Percentiles rank a stretch among this genome's conserved stretches.
Evolutionary conservation across 2,113 vertebrate species (phyloP).

Genomic region (Tragelaphus strepsiceros): DNA sequence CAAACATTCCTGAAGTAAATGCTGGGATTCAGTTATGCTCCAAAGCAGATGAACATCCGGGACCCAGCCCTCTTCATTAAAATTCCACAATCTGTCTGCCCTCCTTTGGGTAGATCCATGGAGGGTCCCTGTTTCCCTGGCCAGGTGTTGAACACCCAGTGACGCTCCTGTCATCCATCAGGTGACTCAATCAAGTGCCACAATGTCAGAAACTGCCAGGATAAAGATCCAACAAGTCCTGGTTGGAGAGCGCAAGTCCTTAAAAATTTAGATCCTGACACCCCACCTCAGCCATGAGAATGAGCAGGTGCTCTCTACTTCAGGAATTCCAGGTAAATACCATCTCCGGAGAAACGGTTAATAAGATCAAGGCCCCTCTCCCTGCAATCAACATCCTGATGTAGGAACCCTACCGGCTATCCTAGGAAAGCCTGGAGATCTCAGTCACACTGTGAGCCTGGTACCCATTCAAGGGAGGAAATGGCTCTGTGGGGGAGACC

Average conservation of each 20-base stretch:
- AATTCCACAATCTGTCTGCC: constrained; percentile 72
- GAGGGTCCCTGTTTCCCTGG: constrained; percentile 60
- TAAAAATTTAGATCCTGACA: background rate
- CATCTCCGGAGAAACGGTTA: background rate
- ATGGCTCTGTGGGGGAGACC: background rate
- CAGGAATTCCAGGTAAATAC: background rate
- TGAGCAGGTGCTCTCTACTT: background rate
- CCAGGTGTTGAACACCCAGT: constrained; percentile 79
- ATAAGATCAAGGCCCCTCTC: background rate
- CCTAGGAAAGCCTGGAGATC: background rate
- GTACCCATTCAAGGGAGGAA: background rate
- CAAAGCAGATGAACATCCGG: background rate
- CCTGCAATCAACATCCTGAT: background rate
- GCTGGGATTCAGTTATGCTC: background rate
- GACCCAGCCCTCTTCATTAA: constrained; percentile 60
- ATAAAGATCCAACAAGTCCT: constrained; percentile 20
- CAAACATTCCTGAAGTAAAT: background rate
- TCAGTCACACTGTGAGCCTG: background rate
- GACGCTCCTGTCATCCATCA: constrained; percentile 71
- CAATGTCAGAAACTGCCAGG: constrained; percentile 32
- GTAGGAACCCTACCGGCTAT: background rate
- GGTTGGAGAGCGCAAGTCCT: background rate
- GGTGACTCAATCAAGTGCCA: constrained; percentile 48
- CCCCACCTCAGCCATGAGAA: background rate
- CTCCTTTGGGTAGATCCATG: constrained; percentile 66